Conservation (phyloP, 2,888 invertebrate genomes). For the Metellina segmentata region DNA sequence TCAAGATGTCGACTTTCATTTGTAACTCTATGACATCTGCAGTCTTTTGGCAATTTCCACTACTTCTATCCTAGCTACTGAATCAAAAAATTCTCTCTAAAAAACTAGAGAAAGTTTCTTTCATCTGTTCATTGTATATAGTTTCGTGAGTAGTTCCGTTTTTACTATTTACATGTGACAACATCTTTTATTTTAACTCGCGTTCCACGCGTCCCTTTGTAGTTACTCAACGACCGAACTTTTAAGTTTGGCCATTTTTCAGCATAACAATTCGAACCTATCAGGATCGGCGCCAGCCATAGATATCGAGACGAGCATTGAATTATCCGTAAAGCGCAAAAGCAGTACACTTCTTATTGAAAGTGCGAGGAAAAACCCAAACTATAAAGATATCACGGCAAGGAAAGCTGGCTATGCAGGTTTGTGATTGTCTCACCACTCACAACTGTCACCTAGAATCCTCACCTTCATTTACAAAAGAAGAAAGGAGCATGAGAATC, state of each 20-base stretch:
- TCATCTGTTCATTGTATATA: slow-evolving; percentile 68
- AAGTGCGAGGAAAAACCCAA: not conserved
- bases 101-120: slow-evolving; percentile 75
- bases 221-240: slow-evolving; percentile 28
- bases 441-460: too few species aligned
- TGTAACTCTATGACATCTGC: slow-evolving; percentile 43
- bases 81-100: slow-evolving; percentile 75
- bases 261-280: slow-evolving; percentile 65
- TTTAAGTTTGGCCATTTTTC: slow-evolving; percentile 51
- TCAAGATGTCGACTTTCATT: slow-evolving; percentile 53
- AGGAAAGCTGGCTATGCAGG: not conserved
- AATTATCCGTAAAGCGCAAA: slow-evolving; percentile 47
- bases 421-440: too few species aligned
- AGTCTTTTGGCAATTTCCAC: slow-evolving; percentile 57
- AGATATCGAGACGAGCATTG: slow-evolving; percentile 52
- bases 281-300: slow-evolving; percentile 76
- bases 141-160: slow-evolving; percentile 26
- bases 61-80: slow-evolving; percentile 72
- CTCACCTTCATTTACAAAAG: too few species aligned
- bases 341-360: not conserved
- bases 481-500: too few species aligned
- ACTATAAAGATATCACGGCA: not conserved
- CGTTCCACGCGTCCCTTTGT: slow-evolving; percentile 20
- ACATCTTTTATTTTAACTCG: slow-evolving; percentile 22
- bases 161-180: slow-evolving; percentile 62